Evolutionary conservation across 1,140 invertebrate species (phyloP).

Genomic region (Sipha flava): DNA sequence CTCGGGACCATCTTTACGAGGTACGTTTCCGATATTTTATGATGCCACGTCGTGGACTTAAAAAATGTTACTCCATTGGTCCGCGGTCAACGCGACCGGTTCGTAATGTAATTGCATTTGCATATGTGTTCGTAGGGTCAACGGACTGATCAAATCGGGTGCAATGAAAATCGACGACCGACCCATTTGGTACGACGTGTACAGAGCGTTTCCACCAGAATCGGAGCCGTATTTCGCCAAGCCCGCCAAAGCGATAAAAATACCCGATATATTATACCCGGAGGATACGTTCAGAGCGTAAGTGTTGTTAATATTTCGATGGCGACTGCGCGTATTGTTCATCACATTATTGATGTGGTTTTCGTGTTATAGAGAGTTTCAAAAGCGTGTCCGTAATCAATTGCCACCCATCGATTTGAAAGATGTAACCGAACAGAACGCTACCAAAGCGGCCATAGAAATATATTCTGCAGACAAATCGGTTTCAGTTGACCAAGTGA

Average conservation of each 20-base stretch:
- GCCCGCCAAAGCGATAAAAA: conserved; percentile 49
- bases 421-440: not conserved
- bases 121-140: conserved; percentile 51
- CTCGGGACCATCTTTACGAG: conserved; percentile 62
- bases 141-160: conserved; percentile 63
- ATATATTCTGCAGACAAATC: not conserved
- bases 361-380: not conserved
- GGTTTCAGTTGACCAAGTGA: not conserved
- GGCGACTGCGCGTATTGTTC: not conserved
- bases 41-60: too few relatives aligned
- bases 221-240: conserved; percentile 63
- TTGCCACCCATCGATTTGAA: not conserved
- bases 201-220: conserved; percentile 75
- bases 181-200: conserved; percentile 85
- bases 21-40: too few relatives aligned
- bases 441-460: not conserved
- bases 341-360: not conserved
- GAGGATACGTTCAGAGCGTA: conserved; percentile 73
- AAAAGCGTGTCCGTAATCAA: not conserved
- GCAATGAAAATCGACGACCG: conserved; percentile 66
- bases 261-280: conserved; percentile 68
- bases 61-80: too few relatives aligned
- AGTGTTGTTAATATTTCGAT: conserved; percentile 29
- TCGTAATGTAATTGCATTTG: conserved; percentile 33
- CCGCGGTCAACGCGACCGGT: too few relatives aligned